Evolutionary conservation across 2,797 vertebrate genomes (phyloP), one percentile per base, ranked within the genome.

Genomic region (Sphaeramia orbicularis): DNA sequence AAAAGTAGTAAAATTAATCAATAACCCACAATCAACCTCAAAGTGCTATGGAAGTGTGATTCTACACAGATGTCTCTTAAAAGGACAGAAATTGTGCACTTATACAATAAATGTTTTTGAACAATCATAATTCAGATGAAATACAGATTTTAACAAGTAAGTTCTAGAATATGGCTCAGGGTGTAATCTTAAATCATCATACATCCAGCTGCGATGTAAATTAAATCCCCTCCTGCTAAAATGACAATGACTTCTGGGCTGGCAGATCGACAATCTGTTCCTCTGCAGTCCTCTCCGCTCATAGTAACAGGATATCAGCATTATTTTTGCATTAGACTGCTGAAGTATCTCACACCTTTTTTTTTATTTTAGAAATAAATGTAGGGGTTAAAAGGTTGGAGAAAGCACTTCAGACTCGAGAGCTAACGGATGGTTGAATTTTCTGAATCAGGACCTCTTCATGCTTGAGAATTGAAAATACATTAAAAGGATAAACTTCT

Each of bases 171-270:
- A 77, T 72, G 68, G 37, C 68, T 76, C 4, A 0, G 42, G 15
- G 77, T 62, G 42, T 66, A 61, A 74, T 51, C 52, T 41, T 60
- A 6, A 58, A 62, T 38, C 54, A 61, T 32, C 52, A 42, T 73
- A 44, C 79, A 74, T 52, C 68, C 71, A 77, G 71, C 80, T 77
- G 70, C 55, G 70, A 73, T 1, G 14, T 73, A 72, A 74, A 76
- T 77, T 49, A 43, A 51, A 68, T 73, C 19, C 60, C 6, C 42
- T 30, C 4, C 12, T 4, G 32, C 14, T 64, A 36, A 79, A 68
- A 71, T 57, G 66, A 81, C 74, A 60, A 47, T 80, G 71, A 75
- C 38, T 60, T 67, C 58, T 71, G 64, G 27, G 59, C 27, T 66
- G 60, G 56, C 48, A 68, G 50, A 42, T 76, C 49, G 15, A 53